Evolutionary conservation across 2,888 invertebrate genomes (phyloP), one percentile per base, ranked within the genome.

Genomic region (Watsonalla cultraria): DNA sequence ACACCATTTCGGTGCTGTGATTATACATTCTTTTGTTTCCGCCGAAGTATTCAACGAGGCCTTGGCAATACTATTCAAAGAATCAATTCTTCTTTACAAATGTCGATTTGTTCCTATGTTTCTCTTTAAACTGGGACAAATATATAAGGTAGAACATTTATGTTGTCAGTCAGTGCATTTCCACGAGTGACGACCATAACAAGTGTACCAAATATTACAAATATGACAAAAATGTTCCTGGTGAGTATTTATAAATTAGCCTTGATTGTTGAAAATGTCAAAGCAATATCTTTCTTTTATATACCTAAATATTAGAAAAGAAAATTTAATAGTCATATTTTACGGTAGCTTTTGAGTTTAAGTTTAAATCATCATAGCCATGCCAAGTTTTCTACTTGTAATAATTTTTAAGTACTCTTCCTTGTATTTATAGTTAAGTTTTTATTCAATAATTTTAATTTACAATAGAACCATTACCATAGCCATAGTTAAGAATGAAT

Each of bases 21-120:
- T 86, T 82, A 85, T 80, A 76, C 64, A 88, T 87, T 90, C 88
- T 85, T 86, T 90, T 90, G 89, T 90, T 76, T 75, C 60, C 57
- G 45, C 64, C 68, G 67, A 73, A 71, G 78, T 73, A 80, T 85
- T 84, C 76, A 75, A 62, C 55, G 62, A 70, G 74, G 60, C 84
- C 86, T 87, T 86, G 84, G 68, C 70, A 74, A 68, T 68, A 75
- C 72, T 73, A 78, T 76, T 77, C 70, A 78, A 69, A 73, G 66
- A 70, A 66, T 71, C 66, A 68, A 79, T 80, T 82, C 74, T 76
- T 79, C 75, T 67, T 74, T 66, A 78, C 66, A 76, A 72, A 72
- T 74, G 66, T 70, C 62, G 66, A 74, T 77, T 74, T 75, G 75
- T 73, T 62, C 72, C 65, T 71, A 62, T 68, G 66, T 76, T 74